Evolutionary conservation across 2,113 vertebrate genomes (phyloP).

Genomic region (Semicossyphus pulcher): DNA sequence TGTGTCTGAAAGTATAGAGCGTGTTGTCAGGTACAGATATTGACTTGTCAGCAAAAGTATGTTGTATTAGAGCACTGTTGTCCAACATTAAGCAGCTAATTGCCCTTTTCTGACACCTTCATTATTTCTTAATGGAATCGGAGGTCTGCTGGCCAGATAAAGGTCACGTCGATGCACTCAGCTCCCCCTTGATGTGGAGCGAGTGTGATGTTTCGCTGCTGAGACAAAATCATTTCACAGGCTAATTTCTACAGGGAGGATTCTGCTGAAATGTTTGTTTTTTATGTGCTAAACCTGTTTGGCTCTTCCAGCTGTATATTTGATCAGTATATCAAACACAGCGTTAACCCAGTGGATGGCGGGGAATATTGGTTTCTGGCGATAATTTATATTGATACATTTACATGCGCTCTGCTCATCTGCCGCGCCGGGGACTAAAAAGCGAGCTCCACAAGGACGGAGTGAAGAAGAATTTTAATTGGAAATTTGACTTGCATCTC

Average conservation of each 20-base stretch:
- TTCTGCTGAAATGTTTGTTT: constrained; percentile 30
- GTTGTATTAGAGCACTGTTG: constrained; percentile 73
- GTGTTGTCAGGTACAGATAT: constrained; percentile 48
- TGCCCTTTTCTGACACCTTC: constrained; percentile 80
- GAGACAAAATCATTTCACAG: constrained; percentile 62
- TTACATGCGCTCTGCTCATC: constrained; percentile 7
- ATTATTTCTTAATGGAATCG: constrained; percentile 80
- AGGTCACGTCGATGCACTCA: constrained; percentile 75
- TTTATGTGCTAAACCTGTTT: constrained; percentile 20
- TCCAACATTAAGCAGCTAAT: constrained; percentile 82
- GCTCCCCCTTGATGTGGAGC: constrained; percentile 45
- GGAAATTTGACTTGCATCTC: constrained; percentile 44
- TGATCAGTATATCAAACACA: constrained; percentile 45
- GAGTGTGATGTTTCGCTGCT: constrained; percentile 47
- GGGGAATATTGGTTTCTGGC: not conserved
- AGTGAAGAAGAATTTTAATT: constrained; percentile 45
- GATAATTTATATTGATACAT: constrained; percentile 17
- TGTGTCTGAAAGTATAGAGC: constrained; percentile 18
- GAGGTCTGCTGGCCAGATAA: constrained; percentile 73
- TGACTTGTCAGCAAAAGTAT: constrained; percentile 75
- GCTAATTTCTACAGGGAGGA: constrained; percentile 30
- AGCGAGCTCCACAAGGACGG: constrained; percentile 19
- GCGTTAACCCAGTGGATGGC: constrained; percentile 15
- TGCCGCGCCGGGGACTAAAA: not conserved
- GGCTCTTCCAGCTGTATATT: constrained; percentile 28